A percentile compares a stretch with the other conserved stretches of the same genome.
These are phyloP conservation scores for Epinephelus cyanopodus DNA, from an alignment of 2,113 vertebrate genomes.

Conservation along the genomic window DNA sequence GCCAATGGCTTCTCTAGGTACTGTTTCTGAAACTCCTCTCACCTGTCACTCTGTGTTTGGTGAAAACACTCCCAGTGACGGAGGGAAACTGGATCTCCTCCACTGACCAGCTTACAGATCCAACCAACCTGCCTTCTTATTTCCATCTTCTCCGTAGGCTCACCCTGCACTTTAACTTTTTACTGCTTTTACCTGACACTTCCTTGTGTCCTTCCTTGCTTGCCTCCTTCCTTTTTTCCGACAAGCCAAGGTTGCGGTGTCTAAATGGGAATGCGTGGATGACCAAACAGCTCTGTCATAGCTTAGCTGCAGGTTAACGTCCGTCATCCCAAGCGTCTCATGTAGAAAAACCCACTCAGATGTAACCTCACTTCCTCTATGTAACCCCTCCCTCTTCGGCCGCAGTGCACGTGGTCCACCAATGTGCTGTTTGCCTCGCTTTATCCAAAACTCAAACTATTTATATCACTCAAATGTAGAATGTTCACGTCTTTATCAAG, in stretches of 20 bases:
- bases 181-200: conserved; percentile 9
- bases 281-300: conserved; percentile 12
- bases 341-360: conserved; percentile 4
- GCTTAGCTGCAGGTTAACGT: conserved; percentile 19
- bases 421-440: conserved; percentile 57
- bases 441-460: conserved; percentile 45
- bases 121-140: conserved; percentile 53
- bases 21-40: conserved; percentile 29
- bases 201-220: conserved; percentile 3
- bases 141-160: conserved; percentile 21
- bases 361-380: conserved; percentile 30
- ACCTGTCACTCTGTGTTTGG: conserved; percentile 26
- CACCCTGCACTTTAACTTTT: conserved; percentile 50
- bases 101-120: conserved; percentile 32
- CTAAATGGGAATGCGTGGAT: conserved; percentile 29
- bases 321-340: not conserved
- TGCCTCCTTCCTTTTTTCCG: not conserved
- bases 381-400: conserved; percentile 2
- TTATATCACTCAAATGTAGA: conserved; percentile 52
- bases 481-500: conserved; percentile 55
- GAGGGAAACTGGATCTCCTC: conserved; percentile 30
- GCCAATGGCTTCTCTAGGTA: conserved; percentile 38
- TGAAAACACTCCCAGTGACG: conserved; percentile 20
- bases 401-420: not conserved
- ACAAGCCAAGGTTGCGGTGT: conserved; percentile 32